Percentiles rank a stretch among this genome's conserved stretches.
phyloP scores from a whole-genome alignment of 2,888 invertebrate species.

The Anagyrus pseudococci region DNA sequence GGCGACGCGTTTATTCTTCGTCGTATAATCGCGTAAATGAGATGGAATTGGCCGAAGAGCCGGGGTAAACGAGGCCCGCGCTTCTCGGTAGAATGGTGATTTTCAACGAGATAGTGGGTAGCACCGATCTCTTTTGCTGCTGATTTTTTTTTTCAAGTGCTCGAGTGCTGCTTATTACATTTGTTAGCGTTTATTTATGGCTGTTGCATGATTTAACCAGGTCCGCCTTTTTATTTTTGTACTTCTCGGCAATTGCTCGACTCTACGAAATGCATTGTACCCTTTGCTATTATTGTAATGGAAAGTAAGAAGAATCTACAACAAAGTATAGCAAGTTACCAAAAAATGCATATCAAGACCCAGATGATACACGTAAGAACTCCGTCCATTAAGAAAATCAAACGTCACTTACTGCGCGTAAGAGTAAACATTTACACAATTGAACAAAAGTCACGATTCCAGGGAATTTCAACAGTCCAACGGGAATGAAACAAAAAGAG shows the following conservation, averaged over 20 bases:
- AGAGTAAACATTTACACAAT: no score
- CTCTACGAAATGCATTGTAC: not conserved
- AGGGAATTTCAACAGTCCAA: not conserved
- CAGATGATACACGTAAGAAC: no score
- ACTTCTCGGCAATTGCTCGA: not conserved
- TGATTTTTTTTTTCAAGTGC: not conserved
- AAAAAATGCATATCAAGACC: no score
- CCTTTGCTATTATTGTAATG: no score
- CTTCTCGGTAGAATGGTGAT: conserved; percentile 7
- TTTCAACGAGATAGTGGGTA: not conserved
- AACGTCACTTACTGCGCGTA: no score
- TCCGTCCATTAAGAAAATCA: no score
- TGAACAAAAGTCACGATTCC: no score
- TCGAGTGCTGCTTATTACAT: not conserved
- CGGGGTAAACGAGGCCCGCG: not conserved
- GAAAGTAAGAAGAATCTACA: no score
- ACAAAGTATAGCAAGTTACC: no score
- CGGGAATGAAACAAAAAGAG: not conserved
- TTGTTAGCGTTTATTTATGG: not conserved
- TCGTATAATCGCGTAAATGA: conserved; percentile 8
- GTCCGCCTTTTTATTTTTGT: not conserved
- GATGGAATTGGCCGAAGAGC: not conserved
- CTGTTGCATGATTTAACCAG: not conserved
- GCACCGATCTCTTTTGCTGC: not conserved
- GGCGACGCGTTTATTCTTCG: not conserved